Conservation (phyloP, 2,888 invertebrate species). For the Folsomia manolachei region DNA sequence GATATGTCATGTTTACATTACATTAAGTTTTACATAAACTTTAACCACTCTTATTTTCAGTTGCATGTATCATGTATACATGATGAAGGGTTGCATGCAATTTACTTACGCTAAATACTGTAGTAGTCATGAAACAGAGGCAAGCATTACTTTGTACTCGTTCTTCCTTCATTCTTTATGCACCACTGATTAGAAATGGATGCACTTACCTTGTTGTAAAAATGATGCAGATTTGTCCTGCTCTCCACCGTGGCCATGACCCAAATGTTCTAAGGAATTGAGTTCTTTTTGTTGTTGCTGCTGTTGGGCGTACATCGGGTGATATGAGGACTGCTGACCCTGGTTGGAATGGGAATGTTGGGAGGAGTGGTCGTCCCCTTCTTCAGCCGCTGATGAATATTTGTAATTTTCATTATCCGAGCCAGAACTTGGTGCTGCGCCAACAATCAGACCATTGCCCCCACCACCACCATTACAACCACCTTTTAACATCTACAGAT, state of each 20-base stretch:
- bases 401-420: constrained; percentile 49
- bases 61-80: neutral
- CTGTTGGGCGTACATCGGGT: constrained; percentile 21
- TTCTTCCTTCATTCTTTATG: neutral
- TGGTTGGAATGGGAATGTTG: constrained; percentile 19
- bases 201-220: constrained; percentile 43
- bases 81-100: no score
- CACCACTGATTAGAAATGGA: constrained; percentile 15
- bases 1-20: constrained; percentile 7
- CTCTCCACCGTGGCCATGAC: constrained; percentile 41
- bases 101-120: no score
- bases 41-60: neutral
- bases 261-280: constrained; percentile 49
- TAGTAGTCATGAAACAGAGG: no score
- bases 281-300: constrained; percentile 40
- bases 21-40: neutral
- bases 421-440: constrained; percentile 40
- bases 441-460: neutral
- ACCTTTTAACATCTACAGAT: constrained; percentile 6
- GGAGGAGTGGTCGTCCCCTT: constrained; percentile 20
- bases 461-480: constrained; percentile 11
- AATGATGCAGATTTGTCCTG: constrained; percentile 40
- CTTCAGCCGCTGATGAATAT: constrained; percentile 33
- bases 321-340: constrained; percentile 25
- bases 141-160: no score